Conservation (phyloP, 2,888 invertebrate genomes). For the Eupithecia abbreviata region DNA sequence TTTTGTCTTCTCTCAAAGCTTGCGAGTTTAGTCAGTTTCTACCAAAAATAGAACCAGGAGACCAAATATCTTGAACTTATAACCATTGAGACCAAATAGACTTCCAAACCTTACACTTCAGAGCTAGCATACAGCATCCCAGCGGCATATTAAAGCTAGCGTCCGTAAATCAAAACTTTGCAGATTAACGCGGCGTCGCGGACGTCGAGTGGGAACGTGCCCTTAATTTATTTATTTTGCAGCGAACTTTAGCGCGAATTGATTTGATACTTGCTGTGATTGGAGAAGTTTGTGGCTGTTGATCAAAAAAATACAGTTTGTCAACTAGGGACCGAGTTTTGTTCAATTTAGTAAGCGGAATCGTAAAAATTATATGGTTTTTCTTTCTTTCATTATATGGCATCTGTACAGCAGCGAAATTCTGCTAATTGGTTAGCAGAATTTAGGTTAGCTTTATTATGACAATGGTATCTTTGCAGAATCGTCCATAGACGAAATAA, state of each 20-base stretch:
- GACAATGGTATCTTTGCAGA: no score
- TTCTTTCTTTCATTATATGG: no score
- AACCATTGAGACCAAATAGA: not conserved
- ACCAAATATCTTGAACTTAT: not conserved
- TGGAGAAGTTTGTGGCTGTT: not conserved
- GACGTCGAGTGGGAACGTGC: conserved; percentile 42
- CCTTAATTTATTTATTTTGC: conserved; percentile 49
- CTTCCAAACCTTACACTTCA: not conserved
- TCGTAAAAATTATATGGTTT: not conserved
- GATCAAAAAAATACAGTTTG: not conserved
- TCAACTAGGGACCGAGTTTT: not conserved
- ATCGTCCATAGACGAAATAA: no score
- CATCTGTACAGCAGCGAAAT: not conserved
- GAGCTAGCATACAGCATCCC: conserved; percentile 1
- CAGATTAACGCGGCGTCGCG: conserved; percentile 49
- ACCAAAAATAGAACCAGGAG: not conserved
- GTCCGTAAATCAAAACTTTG: conserved; percentile 51
- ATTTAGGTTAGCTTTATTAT: no score
- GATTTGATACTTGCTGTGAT: conserved; percentile 5
- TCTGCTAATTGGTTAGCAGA: no score
- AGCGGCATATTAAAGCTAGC: not conserved
- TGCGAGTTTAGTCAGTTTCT: not conserved
- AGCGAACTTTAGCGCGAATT: conserved; percentile 18
- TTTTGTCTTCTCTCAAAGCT: no score
- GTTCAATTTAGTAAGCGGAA: not conserved